Evolutionary conservation across 37 sponge, comb jelly and placozoan species (phyloP), one percentile per base, ranked within the genome.

Genomic region (Petrosia ficiformis): DNA sequence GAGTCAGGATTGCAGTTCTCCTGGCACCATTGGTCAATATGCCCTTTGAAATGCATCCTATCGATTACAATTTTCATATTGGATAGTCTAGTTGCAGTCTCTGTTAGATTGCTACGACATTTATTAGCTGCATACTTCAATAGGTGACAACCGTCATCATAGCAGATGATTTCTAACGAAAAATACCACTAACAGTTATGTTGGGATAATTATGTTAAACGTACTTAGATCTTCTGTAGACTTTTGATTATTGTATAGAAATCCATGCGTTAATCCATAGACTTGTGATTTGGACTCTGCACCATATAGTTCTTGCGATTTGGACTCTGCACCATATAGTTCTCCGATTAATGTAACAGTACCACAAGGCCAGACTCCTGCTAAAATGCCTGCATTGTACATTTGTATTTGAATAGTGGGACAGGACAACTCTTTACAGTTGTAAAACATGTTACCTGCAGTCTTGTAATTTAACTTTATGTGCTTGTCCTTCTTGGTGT

Each of bases 301-400:
- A n/a, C n/a, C n/a, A n/a, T n/a, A n/a, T n/a, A n/a, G n/a, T n/a
- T n/a, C n/a, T 72, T 2, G 64, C 14, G 80, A 39, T 24, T 36
- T 54, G 5, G 71, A 57, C 29, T 79, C 80, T 2, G 64, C 14
- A 38, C 63, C 63, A 70, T 59, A 79, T 2, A 79, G 52, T 36
- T 79, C 80, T n/a, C 59, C 72, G 1, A 79, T 1, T 29, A 78
- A 4, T 19, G 70, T 68, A 2, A 78, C 54, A 3, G 79, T 78
- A 2, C 79, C 84, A 76, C 84, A 84, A 1, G 84, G 84, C 67
- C 84, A 71, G 2, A 76, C 39, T 30, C 77, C 78, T 32, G 77
- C 77, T 1, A 84, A 35, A 3, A 84, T 52, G 6, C 84, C 84
- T 84, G 14, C 1, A 65, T 4, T 24, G 34, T 19, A 58, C 21